phyloP scores from a whole-genome alignment of 2,888 invertebrate species.

The Spialia ferax region DNA sequence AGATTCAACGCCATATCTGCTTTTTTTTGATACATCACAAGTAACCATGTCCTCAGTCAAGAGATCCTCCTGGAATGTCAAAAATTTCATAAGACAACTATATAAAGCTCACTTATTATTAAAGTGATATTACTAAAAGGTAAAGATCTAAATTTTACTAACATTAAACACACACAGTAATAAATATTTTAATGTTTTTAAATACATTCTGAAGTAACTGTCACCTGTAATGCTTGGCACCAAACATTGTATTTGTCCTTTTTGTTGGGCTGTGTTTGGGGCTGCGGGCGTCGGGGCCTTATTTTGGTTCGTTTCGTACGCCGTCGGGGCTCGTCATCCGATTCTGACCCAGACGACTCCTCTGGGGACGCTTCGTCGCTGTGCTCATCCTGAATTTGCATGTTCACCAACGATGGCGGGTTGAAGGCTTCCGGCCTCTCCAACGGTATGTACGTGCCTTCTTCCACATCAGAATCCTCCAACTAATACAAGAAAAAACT shows the following conservation, averaged over 20 bases:
- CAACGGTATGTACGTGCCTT: slow-evolving; percentile 85
- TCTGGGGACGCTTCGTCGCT: slow-evolving; percentile 85
- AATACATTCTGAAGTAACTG: background rate
- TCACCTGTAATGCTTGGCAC: slow-evolving; percentile 87
- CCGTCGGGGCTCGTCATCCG: slow-evolving; percentile 85
- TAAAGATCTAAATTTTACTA: no score
- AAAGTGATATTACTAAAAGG: no score
- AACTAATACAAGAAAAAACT: slow-evolving; percentile 59
- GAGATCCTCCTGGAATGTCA: slow-evolving; percentile 90
- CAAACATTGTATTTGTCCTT: slow-evolving; percentile 93
- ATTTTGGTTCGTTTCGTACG: slow-evolving; percentile 85
- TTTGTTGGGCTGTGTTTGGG: slow-evolving; percentile 71
- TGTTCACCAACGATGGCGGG: slow-evolving; percentile 78
- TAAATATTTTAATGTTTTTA: no score
- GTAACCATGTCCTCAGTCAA: slow-evolving; percentile 92
- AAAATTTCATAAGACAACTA: background rate
- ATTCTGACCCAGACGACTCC: slow-evolving; percentile 84
- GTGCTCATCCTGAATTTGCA: slow-evolving; percentile 87
- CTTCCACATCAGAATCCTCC: slow-evolving; percentile 82
- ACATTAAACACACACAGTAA: no score
- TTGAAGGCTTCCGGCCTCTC: slow-evolving; percentile 85
- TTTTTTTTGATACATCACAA: slow-evolving; percentile 91
- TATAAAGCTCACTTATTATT: background rate
- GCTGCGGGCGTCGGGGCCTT: slow-evolving; percentile 63
- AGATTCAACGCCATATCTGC: slow-evolving; percentile 91